phyloP scores from a whole-genome alignment of 2,888 invertebrate species.

The Drosophila ezoana region DNA sequence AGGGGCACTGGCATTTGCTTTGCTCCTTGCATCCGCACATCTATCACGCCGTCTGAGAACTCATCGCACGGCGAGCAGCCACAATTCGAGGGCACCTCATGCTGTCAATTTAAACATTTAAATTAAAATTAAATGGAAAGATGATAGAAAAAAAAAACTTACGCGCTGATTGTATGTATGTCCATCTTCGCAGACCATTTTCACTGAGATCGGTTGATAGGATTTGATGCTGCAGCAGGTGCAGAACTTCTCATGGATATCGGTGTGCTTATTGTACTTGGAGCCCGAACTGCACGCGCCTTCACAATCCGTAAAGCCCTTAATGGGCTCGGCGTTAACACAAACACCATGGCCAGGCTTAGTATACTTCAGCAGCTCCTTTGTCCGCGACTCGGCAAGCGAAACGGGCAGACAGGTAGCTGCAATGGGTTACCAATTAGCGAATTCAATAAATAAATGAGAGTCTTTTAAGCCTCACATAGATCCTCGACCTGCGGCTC shows the following conservation, averaged over 20 bases:
- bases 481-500: constrained; percentile 83
- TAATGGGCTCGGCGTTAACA: constrained; percentile 87
- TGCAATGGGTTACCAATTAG: constrained; percentile 67
- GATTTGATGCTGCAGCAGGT: constrained; percentile 87
- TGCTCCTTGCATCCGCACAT: constrained; percentile 38
- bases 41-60: constrained; percentile 45
- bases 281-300: constrained; percentile 90
- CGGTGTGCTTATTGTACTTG: constrained; percentile 88
- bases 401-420: constrained; percentile 87
- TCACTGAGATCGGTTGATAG: constrained; percentile 77
- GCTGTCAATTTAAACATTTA: constrained; percentile 45
- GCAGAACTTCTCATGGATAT: constrained; percentile 87
- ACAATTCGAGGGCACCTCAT: constrained; percentile 81
- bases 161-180: constrained; percentile 55
- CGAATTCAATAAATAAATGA: not conserved
- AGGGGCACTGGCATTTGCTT: constrained; percentile 30
- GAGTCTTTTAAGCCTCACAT: constrained; percentile 43
- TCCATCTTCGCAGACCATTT: constrained; percentile 86
- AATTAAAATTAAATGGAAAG: no score
- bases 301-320: constrained; percentile 89
- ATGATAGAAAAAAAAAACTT: not conserved
- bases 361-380: constrained; percentile 86
- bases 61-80: constrained; percentile 79
- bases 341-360: constrained; percentile 87
- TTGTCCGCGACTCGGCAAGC: constrained; percentile 86